These are phyloP conservation scores for Diplolepis rosae DNA, from an alignment of 2,888 invertebrate species.

Conservation along the genomic window DNA sequence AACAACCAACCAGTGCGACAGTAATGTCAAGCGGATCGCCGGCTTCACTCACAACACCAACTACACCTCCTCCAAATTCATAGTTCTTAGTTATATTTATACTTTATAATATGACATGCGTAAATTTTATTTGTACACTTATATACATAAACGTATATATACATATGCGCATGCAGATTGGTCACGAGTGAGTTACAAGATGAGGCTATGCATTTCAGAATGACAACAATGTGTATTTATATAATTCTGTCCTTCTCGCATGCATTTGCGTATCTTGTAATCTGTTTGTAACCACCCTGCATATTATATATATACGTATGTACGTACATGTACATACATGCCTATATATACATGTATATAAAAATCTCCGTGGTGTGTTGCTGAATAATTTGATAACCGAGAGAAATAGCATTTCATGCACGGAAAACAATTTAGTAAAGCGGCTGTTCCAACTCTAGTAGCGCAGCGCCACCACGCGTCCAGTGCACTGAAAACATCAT, in stretches of 20 bases:
- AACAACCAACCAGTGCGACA: conserved; percentile 71
- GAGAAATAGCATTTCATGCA: conserved; percentile 3
- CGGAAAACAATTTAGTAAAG: no score
- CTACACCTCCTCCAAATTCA: conserved; percentile 73
- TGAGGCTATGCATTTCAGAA: no score
- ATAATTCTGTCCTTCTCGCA: neutral
- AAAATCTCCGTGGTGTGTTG: conserved; percentile 4
- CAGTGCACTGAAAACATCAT: no score
- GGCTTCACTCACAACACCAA: conserved; percentile 68
- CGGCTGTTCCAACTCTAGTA: no score
- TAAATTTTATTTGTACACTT: conserved; percentile 26
- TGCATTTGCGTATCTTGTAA: neutral
- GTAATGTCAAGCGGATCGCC: conserved; percentile 66
- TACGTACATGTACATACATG: conserved; percentile 5
- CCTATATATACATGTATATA: conserved; percentile 5
- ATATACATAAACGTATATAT: neutral
- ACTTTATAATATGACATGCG: conserved; percentile 16
- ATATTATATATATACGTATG: conserved; percentile 4
- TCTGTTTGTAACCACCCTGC: neutral
- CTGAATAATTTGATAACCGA: neutral
- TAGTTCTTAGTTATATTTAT: conserved; percentile 55
- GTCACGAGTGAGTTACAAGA: no score
- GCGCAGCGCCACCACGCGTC: no score
- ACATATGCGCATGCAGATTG: neutral
- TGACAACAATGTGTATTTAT: neutral